Evolutionary conservation across 2,113 vertebrate species (phyloP).

Genomic region (Phalacrocorax carbo): DNA sequence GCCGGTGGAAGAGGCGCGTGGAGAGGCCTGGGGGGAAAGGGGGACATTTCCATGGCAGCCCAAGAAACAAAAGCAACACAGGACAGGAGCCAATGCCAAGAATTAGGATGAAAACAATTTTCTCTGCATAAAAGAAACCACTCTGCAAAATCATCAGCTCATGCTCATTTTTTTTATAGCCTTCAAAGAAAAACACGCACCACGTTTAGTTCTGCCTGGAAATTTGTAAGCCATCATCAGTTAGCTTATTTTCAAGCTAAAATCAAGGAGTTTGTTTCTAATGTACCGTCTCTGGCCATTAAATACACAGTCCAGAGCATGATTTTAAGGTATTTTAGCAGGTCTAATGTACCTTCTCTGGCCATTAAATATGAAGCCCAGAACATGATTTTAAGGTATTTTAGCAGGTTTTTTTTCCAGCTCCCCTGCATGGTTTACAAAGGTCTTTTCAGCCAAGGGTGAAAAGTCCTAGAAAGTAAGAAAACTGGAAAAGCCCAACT

Average conservation of each 20-base stretch:
- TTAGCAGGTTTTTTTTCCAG: background rate
- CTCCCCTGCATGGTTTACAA: background rate
- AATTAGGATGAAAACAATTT: constrained; percentile 51
- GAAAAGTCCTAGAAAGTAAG: background rate
- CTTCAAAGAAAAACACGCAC: constrained; percentile 28
- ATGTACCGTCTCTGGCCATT: background rate
- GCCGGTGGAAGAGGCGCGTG: background rate
- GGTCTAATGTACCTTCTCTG: background rate
- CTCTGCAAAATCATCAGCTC: constrained; percentile 55
- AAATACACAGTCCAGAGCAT: background rate
- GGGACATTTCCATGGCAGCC: constrained; percentile 68
- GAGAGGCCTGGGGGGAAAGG: constrained; percentile 39
- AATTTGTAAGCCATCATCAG: background rate
- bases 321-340: background rate
- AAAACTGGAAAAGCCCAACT: background rate
- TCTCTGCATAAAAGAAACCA: constrained; percentile 53
- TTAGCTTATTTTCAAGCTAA: background rate
- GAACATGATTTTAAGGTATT: background rate
- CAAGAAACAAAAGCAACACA: constrained; percentile 57
- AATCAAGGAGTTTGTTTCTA: background rate
- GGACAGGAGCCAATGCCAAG: constrained; percentile 50
- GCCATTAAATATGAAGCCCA: background rate
- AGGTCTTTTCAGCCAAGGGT: constrained; percentile 3
- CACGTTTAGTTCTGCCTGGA: constrained; percentile 18
- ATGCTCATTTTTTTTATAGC: background rate